phyloP scores from a whole-genome alignment of 1,140 invertebrate species.

The Lepidurus couesii region DNA sequence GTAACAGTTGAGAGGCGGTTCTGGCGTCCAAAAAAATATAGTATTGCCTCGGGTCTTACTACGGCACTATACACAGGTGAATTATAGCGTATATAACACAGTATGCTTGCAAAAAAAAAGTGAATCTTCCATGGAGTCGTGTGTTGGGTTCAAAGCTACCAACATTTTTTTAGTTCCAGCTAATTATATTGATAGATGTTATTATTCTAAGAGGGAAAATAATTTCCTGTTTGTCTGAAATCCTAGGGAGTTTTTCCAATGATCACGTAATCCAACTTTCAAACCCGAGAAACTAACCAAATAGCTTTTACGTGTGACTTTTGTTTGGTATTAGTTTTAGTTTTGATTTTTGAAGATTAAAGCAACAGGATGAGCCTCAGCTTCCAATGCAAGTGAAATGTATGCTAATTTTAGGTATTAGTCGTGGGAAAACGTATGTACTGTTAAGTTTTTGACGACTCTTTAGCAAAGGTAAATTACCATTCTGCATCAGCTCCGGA shows the following conservation, averaged over 20 bases:
- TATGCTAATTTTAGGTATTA: not conserved
- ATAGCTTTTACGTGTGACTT: not conserved
- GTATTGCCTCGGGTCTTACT: not conserved
- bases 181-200: not conserved
- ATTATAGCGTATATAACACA: not conserved
- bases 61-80: not conserved
- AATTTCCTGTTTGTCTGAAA: not conserved
- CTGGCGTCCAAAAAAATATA: slow-evolving; percentile 5
- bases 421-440: not conserved
- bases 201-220: not conserved
- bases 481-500: not conserved
- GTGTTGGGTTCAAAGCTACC: not conserved
- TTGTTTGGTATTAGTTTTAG: not conserved
- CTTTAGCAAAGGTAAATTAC: not conserved
- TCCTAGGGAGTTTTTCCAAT: not conserved
- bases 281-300: not conserved
- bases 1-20: not conserved
- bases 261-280: not conserved
- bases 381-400: not conserved
- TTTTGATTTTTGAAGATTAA: not conserved
- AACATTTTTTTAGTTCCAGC: not conserved
- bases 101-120: not conserved
- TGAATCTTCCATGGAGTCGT: not conserved
- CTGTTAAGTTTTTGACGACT: not conserved
- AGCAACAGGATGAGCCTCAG: not conserved